Evolutionary conservation across 2,113 vertebrate genomes (phyloP), one percentile per base, ranked within the genome.

Genomic region (Butastur rufipennis): DNA sequence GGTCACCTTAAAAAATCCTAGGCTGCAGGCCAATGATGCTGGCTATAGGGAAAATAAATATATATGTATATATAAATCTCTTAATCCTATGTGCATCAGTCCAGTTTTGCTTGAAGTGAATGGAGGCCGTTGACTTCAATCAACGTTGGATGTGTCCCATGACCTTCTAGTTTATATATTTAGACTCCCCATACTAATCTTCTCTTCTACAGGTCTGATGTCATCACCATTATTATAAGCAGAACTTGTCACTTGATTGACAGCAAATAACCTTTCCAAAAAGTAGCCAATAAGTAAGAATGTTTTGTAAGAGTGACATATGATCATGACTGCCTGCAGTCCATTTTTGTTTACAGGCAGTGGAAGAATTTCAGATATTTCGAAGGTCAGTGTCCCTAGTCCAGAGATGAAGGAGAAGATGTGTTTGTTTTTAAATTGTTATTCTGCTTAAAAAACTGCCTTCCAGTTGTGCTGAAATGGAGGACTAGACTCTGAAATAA

Each of bases 101-200:
- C 62, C 34, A 40, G 65, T 90, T 94, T 68, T 83, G 63, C 40
- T 63, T 1, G 0, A 91, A 90, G 74, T 59, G 67, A 72, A 43
- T 7, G 2, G 87, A 82, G 63, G 58, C 86, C 62, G 9, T 61
- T 81, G 75, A 80, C 89, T 96, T 74, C 62, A 83, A 3, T 21
- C 73, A 79, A 77, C 0, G 2, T 63, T 94, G 89, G 53, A 91
- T 77, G 45, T 93, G 85, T 91, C 95, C 86, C 94, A 63, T 96
- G 96, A 96, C 96, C 93, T 96, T 93, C 94, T 96, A 78, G 48
- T 83, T 96, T 86, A 79, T 95, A 95, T 94, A 96, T 96, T 97
- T 95, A 96, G 94, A 88, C 52, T 93, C 82, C 20, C 16, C 77
- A 79, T 55, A 86, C 50, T 96, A 83, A 81, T 90, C 87, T 92